These are phyloP conservation scores for Cairina moschata DNA, from an alignment of 2,113 vertebrate genomes.

Conservation along the genomic window DNA sequence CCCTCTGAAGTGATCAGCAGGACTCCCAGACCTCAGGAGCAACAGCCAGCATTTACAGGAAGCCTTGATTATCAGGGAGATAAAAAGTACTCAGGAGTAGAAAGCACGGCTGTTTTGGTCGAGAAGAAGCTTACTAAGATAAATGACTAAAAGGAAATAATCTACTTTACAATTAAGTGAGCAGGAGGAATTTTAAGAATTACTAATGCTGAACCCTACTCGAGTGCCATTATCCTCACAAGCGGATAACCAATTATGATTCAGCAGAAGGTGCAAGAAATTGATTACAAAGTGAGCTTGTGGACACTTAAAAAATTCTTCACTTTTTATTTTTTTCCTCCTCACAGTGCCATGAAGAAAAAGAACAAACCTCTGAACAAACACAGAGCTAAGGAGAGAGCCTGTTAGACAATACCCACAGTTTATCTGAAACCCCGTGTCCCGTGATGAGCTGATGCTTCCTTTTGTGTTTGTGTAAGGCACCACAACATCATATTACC, in stretches of 20 bases:
- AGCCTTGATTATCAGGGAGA: background rate
- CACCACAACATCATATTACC: fast-evolving
- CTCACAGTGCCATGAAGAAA: background rate
- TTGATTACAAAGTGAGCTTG: background rate
- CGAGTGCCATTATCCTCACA: background rate
- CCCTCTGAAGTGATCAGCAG: background rate
- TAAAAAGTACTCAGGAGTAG: background rate
- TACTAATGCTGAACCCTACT: background rate
- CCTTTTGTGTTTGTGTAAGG: background rate
- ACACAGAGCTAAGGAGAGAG: background rate
- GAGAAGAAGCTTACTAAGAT: background rate
- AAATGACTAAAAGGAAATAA: background rate
- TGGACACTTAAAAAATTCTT: background rate
- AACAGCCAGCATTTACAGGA: background rate
- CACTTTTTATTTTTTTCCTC: background rate
- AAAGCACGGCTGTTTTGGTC: background rate
- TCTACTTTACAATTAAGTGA: background rate
- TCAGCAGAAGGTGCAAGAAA: background rate
- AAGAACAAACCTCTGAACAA: background rate
- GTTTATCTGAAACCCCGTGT: background rate
- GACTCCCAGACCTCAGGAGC: background rate
- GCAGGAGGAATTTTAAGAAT: background rate
- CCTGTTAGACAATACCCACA: background rate
- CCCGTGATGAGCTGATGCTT: fast-evolving
- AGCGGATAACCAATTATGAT: background rate